These are phyloP conservation scores for Microcebus murinus DNA, from an alignment of 2,113 vertebrate genomes.

Conservation along the genomic window DNA sequence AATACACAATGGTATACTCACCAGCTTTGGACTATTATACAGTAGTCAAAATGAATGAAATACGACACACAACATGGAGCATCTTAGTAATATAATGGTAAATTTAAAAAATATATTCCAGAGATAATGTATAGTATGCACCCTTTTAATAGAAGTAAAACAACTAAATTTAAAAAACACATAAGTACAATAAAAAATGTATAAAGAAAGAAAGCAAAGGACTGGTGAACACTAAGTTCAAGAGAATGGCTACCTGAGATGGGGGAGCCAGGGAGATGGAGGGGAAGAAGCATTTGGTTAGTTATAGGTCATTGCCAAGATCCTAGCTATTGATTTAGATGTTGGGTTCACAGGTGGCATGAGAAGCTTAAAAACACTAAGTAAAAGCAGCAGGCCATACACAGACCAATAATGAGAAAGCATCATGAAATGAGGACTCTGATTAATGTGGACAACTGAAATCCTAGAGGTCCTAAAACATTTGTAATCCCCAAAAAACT, in stretches of 20 bases:
- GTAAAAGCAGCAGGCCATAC: neutral
- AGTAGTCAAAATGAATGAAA: neutral
- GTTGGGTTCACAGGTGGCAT: neutral
- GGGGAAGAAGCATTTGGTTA: neutral
- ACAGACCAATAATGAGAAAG: neutral
- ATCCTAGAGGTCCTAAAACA: neutral
- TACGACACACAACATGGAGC: neutral
- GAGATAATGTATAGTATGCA: neutral
- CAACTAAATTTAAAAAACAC: neutral
- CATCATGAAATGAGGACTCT: neutral
- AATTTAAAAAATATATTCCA: neutral
- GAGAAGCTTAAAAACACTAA: neutral
- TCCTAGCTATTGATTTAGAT: neutral
- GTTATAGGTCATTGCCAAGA: neutral
- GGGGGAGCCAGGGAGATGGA: neutral
- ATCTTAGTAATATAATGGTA: neutral
- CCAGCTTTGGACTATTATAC: neutral
- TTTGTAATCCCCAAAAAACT: conserved; percentile 19
- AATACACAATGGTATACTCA: neutral
- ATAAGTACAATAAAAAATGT: neutral
- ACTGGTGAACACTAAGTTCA: neutral
- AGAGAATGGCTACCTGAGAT: neutral
- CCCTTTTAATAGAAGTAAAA: neutral
- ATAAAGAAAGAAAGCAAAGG: neutral
- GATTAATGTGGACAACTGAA: neutral